Evolutionary conservation across 2,113 vertebrate species (phyloP).

Genomic region (Cettia cetti): DNA sequence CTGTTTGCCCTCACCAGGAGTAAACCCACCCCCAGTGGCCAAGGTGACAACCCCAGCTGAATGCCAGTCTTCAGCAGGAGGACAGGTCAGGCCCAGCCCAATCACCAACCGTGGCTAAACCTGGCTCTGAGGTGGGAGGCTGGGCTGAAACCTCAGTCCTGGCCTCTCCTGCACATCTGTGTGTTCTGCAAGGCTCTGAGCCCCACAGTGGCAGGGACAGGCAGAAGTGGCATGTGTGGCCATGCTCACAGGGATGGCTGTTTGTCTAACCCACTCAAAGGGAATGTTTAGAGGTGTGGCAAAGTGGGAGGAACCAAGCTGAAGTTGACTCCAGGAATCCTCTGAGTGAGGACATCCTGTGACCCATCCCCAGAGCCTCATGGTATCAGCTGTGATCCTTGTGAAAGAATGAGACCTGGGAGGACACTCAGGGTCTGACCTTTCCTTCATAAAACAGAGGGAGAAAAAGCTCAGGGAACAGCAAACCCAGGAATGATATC

Average conservation of each 20-base stretch:
- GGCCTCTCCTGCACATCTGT: background rate
- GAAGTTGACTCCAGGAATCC: background rate
- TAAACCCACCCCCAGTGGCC: background rate
- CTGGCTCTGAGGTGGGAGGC: background rate
- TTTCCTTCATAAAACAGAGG: background rate
- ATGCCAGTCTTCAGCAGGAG: background rate
- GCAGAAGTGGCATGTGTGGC: background rate
- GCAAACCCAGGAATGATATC: background rate
- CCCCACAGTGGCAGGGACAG: background rate
- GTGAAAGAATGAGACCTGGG: background rate
- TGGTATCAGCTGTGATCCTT: background rate
- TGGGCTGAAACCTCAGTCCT: background rate
- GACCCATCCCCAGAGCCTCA: fast-evolving
- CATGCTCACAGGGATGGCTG: background rate
- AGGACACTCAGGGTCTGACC: background rate
- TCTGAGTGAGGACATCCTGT: background rate
- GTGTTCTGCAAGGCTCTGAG: background rate
- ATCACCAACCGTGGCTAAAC: fast-evolving
- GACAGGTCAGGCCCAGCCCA: background rate
- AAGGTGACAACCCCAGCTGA: background rate
- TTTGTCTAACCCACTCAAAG: background rate
- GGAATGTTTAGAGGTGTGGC: background rate
- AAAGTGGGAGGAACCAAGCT: background rate
- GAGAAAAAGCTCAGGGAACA: background rate
- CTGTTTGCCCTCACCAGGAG: background rate